These are phyloP conservation scores for Linyphia triangularis DNA, from an alignment of 2,888 invertebrate genomes.

Conservation along the genomic window DNA sequence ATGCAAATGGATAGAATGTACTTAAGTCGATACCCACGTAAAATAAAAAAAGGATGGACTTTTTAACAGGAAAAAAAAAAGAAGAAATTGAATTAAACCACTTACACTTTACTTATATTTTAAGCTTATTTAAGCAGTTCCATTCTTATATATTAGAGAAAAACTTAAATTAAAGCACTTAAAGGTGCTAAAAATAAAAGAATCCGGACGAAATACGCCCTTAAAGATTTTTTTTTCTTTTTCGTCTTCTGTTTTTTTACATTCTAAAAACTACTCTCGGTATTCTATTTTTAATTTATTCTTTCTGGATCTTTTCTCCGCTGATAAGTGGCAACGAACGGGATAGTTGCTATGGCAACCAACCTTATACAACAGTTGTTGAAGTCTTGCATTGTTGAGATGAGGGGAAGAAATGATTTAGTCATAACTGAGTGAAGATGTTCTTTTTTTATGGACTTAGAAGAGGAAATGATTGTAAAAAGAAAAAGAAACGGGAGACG, in stretches of 20 bases:
- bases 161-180: slow-evolving; percentile 63
- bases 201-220: slow-evolving; percentile 41
- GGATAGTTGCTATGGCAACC: slow-evolving; percentile 52
- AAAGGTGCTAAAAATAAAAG: slow-evolving; percentile 57
- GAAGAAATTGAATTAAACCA: slow-evolving; percentile 69
- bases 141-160: slow-evolving; percentile 54
- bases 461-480: slow-evolving; percentile 16
- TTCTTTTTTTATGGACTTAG: background rate
- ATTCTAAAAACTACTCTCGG: slow-evolving; percentile 10
- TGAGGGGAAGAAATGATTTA: slow-evolving; percentile 52
- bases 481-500: slow-evolving; percentile 7
- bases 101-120: slow-evolving; percentile 63
- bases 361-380: slow-evolving; percentile 29
- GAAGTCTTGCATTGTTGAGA: slow-evolving; percentile 26
- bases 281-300: slow-evolving; percentile 45
- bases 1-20: slow-evolving; percentile 8
- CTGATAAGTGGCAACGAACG: slow-evolving; percentile 46
- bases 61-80: slow-evolving; percentile 26
- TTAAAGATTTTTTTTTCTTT: slow-evolving; percentile 17
- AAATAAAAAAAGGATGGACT: slow-evolving; percentile 43
- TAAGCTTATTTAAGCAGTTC: slow-evolving; percentile 68
- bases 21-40: slow-evolving; percentile 24
- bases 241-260: slow-evolving; percentile 15
- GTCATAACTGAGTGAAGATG: slow-evolving; percentile 29
- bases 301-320: slow-evolving; percentile 24